These are phyloP conservation scores for Anthrax anthrax DNA, from an alignment of 2,888 invertebrate species.

Conservation along the genomic window DNA sequence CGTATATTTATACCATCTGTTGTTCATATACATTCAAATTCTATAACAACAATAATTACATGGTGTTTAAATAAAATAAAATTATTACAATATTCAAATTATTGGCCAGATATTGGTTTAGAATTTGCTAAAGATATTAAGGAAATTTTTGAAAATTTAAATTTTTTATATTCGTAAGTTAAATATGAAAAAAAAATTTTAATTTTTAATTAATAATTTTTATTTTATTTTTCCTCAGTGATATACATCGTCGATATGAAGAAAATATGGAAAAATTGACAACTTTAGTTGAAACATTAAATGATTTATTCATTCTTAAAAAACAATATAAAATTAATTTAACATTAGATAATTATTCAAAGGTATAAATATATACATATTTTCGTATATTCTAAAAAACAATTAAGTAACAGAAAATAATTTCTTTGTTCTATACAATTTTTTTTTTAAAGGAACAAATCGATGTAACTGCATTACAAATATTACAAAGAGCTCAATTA, in stretches of 20 bases:
- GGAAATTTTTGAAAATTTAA: conserved; percentile 27
- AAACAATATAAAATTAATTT: conserved; percentile 28
- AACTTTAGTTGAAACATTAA: conserved; percentile 24
- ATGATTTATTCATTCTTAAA: conserved; percentile 28
- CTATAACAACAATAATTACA: conserved; percentile 27
- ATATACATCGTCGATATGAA: conserved; percentile 29
- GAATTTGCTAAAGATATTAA: conserved; percentile 29
- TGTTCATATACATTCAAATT: conserved; percentile 26
- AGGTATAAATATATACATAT: conserved; percentile 3
- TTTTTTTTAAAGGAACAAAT: conserved; percentile 20
- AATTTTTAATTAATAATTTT: not conserved
- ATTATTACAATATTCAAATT: conserved; percentile 26
- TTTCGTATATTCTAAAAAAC: not conserved
- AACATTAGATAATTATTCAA: conserved; percentile 28
- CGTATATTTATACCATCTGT: conserved; percentile 29
- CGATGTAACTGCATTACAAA: conserved; percentile 28
- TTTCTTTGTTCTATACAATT: not conserved
- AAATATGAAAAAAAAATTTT: not conserved
- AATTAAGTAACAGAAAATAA: not conserved
- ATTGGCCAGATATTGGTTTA: conserved; percentile 34
- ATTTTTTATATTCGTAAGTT: conserved; percentile 28
- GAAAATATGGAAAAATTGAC: conserved; percentile 25
- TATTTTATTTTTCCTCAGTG: conserved; percentile 19
- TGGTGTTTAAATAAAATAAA: conserved; percentile 31
- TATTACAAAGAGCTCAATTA: conserved; percentile 30